Percentiles rank a stretch among this genome's conserved stretches.
Evolutionary conservation across 1,140 invertebrate genomes (phyloP).

Genomic region (Trachymyrmex cornetzi): DNA sequence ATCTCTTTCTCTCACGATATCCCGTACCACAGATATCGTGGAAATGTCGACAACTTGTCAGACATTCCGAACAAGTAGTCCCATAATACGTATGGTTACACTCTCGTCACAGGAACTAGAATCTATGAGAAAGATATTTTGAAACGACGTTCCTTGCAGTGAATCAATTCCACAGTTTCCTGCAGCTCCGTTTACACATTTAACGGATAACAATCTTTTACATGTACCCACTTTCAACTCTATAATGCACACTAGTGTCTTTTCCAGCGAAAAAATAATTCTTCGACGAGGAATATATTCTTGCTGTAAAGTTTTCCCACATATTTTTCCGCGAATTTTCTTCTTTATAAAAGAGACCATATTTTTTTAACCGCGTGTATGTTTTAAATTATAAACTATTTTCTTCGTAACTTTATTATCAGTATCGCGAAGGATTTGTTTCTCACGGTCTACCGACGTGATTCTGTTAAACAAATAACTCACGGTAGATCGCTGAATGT

Average conservation of each 20-base stretch:
- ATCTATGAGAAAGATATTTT: background rate
- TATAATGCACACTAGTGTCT: background rate
- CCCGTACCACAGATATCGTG: background rate
- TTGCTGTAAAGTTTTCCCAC: background rate
- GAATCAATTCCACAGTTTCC: conserved; percentile 5
- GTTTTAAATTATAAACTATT: conserved; percentile 1
- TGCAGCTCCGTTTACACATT: conserved; percentile 14
- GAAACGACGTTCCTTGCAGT: background rate
- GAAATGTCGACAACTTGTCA: conserved; percentile 18
- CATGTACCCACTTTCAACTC: background rate
- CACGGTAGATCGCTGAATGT: background rate
- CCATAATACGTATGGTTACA: conserved; percentile 4
- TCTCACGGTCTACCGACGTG: background rate
- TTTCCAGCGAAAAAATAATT: conserved; percentile 20
- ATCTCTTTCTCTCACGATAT: background rate
- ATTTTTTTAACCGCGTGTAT: background rate
- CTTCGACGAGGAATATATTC: background rate
- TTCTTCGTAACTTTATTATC: background rate
- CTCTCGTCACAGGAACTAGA: background rate
- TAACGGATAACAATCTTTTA: conserved; percentile 24
- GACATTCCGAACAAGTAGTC: background rate
- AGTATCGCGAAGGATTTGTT: background rate
- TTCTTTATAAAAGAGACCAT: background rate
- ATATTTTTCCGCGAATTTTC: conserved; percentile 11
- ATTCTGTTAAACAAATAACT: conserved; percentile 15